Evolutionary conservation across 2,888 invertebrate genomes (phyloP), one percentile per base, ranked within the genome.

Genomic region (Lydus trimaculatus): DNA sequence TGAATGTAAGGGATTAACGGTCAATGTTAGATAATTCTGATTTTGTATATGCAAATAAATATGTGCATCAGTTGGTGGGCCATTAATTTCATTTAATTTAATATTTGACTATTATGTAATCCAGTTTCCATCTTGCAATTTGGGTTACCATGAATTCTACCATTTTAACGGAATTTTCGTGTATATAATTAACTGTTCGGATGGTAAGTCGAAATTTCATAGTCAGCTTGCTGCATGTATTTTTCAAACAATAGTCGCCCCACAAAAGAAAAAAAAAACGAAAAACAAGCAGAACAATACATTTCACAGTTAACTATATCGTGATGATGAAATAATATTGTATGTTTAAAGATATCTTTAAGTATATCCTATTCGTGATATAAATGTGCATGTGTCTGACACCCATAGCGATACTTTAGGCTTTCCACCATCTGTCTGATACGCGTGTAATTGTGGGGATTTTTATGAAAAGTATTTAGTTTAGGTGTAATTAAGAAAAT

Each of bases 401-500:
- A 83, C 82, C 82, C 80, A 75, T 76, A 77, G 82, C 82, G 77
- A 76, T 78, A 75, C 80, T 77, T 77, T 73, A 78, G 80, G 75
- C 78, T 75, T 74, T 58, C 67, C 74, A 75, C 81, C 83, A 83
- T 83, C 80, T 83, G 83, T 77, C 75, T 76, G 64, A 60, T 76
- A 77, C 78, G 75, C 66, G 67, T 70, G 72, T 79, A 79, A 80
- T 81, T 79, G 78, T 77, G 72, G 78, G 75, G 78, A 80, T 79
- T 79, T 81, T 81, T 78, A 76, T 76, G 75, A 73, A 77, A 76
- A 78, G 79, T 79, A 76, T 79, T 81, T 76, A 75, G 75, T 72
- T 74, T 75, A 76, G 71, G 72, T 82, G 79, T 82, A 82, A 83
- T 83, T 83, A 83, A 79, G 76, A 76, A 72, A 75, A 75, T 78